Evolutionary conservation across 1,140 invertebrate species (phyloP).

Genomic region (Penaeus japonicus): DNA sequence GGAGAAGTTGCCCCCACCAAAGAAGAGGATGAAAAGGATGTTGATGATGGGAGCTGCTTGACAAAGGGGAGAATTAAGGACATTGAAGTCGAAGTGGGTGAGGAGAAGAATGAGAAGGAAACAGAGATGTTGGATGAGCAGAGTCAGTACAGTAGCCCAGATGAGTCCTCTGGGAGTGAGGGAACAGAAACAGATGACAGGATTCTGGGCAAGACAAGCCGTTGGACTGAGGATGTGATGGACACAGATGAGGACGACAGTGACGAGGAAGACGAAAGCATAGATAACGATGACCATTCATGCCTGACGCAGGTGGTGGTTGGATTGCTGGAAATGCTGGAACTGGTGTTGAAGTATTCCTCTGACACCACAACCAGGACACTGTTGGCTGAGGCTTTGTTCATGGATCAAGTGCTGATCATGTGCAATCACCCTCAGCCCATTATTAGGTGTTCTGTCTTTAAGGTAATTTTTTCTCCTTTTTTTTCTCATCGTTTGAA

Average conservation of each 20-base stretch:
- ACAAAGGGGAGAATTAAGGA: too few species aligned
- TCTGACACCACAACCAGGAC: constrained; percentile 25
- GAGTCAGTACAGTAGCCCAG: neutral
- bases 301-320: constrained; percentile 32
- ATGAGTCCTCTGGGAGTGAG: neutral
- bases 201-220: neutral
- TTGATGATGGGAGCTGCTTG: too few species aligned
- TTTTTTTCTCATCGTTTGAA: neutral
- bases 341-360: constrained; percentile 7
- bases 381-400: constrained; percentile 28
- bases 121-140: neutral
- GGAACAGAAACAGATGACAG: constrained; percentile 1
- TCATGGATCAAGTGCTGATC: constrained; percentile 34
- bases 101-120: neutral
- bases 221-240: constrained; percentile 20
- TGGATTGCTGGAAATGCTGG: constrained; percentile 28
- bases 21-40: too few species aligned
- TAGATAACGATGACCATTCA: neutral
- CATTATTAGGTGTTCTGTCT: constrained; percentile 20
- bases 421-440: constrained; percentile 46
- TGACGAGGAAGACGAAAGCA: constrained; percentile 32
- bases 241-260: constrained; percentile 40
- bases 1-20: neutral
- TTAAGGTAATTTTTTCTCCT: constrained; percentile 14
- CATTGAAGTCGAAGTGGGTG: neutral